These are phyloP conservation scores for Hypomecis atomaria DNA, from an alignment of 2,888 invertebrate species.

Conservation along the genomic window DNA sequence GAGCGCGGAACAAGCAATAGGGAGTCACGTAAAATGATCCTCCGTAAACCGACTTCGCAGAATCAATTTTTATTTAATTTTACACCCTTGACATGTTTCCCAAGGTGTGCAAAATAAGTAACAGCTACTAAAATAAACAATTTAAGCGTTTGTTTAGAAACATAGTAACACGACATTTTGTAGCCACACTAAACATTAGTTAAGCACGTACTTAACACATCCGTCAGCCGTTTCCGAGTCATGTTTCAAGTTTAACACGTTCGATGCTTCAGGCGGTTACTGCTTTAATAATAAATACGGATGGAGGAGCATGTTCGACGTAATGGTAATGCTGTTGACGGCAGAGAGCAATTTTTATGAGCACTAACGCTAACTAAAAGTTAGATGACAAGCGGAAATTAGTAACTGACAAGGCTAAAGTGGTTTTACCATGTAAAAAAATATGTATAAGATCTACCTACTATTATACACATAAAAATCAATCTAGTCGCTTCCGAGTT, in stretches of 20 bases:
- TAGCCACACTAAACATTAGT: conserved; percentile 27
- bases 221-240: conserved; percentile 35
- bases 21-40: too few species aligned
- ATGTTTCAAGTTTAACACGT: conserved; percentile 31
- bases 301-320: conserved; percentile 2
- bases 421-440: too few species aligned
- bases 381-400: too few species aligned
- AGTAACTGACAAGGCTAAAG: too few species aligned
- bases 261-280: conserved; percentile 17
- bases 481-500: too few species aligned
- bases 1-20: too few species aligned
- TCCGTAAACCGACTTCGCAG: too few species aligned
- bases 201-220: conserved; percentile 34
- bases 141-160: conserved; percentile 9
- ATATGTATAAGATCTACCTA: too few species aligned
- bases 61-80: too few species aligned
- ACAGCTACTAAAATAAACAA: neutral
- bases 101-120: neutral
- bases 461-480: too few species aligned
- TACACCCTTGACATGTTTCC: too few species aligned
- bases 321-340: neutral
- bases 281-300: conserved; percentile 17
- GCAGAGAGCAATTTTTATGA: neutral
- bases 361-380: too few species aligned
- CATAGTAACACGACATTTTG: conserved; percentile 2